phyloP scores from a whole-genome alignment of 2,113 vertebrate species.

The Chelonoidis abingdonii region DNA sequence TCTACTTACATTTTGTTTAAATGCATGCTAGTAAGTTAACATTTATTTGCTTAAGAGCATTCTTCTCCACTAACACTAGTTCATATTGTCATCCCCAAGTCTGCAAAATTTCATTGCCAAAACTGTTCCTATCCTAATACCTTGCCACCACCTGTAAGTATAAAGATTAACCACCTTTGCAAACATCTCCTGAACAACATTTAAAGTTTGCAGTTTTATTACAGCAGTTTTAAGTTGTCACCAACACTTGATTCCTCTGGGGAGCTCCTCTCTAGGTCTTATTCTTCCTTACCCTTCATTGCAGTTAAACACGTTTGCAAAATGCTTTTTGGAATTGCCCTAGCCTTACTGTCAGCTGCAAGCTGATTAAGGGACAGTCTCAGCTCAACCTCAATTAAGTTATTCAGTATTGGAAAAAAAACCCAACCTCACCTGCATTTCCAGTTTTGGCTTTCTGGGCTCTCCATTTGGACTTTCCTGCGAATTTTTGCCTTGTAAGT shows the following conservation, averaged over 20 bases:
- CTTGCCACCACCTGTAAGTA: neutral
- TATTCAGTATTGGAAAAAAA: neutral
- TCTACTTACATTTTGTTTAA: neutral
- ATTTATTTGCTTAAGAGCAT: neutral
- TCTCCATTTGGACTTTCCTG: neutral
- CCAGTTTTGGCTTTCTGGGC: conserved; percentile 21
- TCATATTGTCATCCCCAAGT: neutral
- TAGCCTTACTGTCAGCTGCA: neutral
- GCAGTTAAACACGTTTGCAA: neutral
- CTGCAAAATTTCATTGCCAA: neutral
- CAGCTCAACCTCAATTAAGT: neutral
- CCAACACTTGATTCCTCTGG: neutral
- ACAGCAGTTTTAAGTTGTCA: neutral
- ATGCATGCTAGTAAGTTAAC: neutral
- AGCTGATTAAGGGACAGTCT: neutral
- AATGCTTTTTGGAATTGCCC: neutral
- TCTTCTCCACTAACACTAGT: neutral
- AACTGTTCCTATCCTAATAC: neutral
- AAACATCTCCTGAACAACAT: neutral
- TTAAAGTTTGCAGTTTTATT: neutral
- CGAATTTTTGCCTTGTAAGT: conserved; percentile 26
- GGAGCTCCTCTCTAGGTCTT: neutral
- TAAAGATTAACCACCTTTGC: neutral
- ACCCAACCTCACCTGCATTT: conserved; percentile 39
- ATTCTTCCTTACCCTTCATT: neutral